phyloP scores from a whole-genome alignment of 2,888 invertebrate species.

The Orthosia gracilis region DNA sequence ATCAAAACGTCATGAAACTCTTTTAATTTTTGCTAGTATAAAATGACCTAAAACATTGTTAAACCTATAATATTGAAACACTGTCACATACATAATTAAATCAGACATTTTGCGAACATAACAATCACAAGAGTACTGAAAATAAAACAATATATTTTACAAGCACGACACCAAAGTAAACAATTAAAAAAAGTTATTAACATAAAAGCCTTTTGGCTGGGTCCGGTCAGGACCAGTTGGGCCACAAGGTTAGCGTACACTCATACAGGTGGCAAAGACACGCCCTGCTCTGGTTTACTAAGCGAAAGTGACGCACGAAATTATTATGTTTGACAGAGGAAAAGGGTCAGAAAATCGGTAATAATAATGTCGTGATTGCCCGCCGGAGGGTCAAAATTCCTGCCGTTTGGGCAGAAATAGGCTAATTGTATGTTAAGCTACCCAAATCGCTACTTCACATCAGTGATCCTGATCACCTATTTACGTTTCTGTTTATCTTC shows the following conservation, averaged over 20 bases:
- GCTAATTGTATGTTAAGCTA: slow-evolving; percentile 4
- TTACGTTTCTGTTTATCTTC: not conserved
- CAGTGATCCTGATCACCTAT: not conserved
- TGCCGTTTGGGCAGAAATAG: slow-evolving; percentile 4
- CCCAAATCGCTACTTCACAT: not conserved
- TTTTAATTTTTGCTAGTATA: too few species aligned
- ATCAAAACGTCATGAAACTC: not conserved
- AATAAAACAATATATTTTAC: slow-evolving; percentile 14
- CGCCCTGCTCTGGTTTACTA: slow-evolving; percentile 31
- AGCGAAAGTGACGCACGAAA: slow-evolving; percentile 42
- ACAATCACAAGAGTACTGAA: not conserved
- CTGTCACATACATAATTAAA: slow-evolving; percentile 3
- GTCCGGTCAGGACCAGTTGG: slow-evolving; percentile 14
- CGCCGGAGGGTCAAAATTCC: slow-evolving; percentile 28
- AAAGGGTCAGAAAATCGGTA: slow-evolving; percentile 45
- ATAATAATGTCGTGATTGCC: slow-evolving; percentile 33
- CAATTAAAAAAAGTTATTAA: slow-evolving; percentile 55
- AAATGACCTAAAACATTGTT: too few species aligned
- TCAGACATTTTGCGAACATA: slow-evolving; percentile 4
- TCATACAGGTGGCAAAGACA: slow-evolving; percentile 41
- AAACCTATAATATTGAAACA: not conserved
- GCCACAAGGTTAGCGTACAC: slow-evolving; percentile 39
- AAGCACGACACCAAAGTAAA: slow-evolving; percentile 31
- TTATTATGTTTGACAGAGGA: slow-evolving; percentile 40
- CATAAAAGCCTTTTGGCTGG: slow-evolving; percentile 41